Conservation (phyloP, 2,888 invertebrate genomes). For the Hemistola chrysoprasaria region DNA sequence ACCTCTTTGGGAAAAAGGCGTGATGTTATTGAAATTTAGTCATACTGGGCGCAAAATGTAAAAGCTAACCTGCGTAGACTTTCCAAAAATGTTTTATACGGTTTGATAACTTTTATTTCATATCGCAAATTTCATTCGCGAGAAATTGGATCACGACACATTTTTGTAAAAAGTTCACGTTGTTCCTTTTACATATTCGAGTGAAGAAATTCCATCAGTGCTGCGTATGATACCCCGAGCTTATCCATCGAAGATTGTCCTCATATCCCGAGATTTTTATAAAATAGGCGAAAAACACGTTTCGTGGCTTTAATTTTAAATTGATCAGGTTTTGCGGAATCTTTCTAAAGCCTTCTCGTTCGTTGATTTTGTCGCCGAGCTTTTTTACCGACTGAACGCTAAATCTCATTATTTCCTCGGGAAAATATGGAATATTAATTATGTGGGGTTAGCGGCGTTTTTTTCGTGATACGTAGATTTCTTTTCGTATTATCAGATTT, state of each 20-base stretch:
- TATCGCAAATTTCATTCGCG: slow-evolving; percentile 14
- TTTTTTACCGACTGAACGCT: slow-evolving; percentile 54
- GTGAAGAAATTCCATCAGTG: slow-evolving; percentile 43
- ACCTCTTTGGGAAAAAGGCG: too few species aligned
- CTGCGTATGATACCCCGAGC: slow-evolving; percentile 53
- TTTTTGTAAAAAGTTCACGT: slow-evolving; percentile 25
- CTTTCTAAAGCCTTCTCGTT: slow-evolving; percentile 69
- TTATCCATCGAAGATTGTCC: slow-evolving; percentile 78
- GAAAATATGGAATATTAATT: slow-evolving; percentile 70
- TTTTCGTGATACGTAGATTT: slow-evolving; percentile 27
- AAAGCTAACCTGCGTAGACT: too few species aligned
- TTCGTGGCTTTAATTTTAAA: slow-evolving; percentile 83
- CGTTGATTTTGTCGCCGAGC: slow-evolving; percentile 68
- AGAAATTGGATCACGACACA: slow-evolving; percentile 13
- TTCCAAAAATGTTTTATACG: too few species aligned
- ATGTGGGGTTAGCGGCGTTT: slow-evolving; percentile 49
- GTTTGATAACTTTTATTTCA: not conserved
- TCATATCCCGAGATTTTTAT: slow-evolving; percentile 78
- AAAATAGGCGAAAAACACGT: slow-evolving; percentile 82
- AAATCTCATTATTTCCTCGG: slow-evolving; percentile 64
- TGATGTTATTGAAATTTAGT: not conserved
- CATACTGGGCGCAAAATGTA: too few species aligned
- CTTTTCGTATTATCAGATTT: slow-evolving; percentile 21
- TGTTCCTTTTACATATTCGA: slow-evolving; percentile 40
- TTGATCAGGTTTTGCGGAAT: slow-evolving; percentile 79